These are phyloP conservation scores for Corvus cornix DNA, from an alignment of 2,113 vertebrate species.

Conservation along the genomic window DNA sequence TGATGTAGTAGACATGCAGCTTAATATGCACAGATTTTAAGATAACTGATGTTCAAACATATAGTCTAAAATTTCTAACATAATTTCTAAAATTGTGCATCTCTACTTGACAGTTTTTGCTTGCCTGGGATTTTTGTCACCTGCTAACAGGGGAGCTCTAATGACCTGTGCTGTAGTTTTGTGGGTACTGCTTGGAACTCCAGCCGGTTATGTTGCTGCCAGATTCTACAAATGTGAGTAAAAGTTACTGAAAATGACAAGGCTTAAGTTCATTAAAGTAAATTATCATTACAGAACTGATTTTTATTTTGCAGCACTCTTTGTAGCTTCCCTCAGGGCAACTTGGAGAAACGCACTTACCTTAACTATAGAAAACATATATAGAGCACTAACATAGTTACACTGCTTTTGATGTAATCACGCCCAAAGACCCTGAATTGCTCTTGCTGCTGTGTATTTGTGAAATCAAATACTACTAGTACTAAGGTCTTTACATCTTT, in stretches of 20 bases:
- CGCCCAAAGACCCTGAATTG: not conserved
- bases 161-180: conserved; percentile 98
- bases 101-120: conserved; percentile 80
- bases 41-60: not conserved
- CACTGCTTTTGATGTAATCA: not conserved
- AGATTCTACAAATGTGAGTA: conserved; percentile 95
- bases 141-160: conserved; percentile 92
- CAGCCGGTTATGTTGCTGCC: conserved; percentile 91
- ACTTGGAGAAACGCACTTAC: not conserved
- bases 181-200: conserved; percentile 91
- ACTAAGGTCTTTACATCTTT: not conserved
- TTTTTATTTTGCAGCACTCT: not conserved
- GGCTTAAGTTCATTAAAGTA: conserved; percentile 76
- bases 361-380: not conserved
- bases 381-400: not conserved
- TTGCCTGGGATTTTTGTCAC: conserved; percentile 94
- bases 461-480: not conserved
- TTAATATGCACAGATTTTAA: not conserved
- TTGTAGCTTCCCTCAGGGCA: not conserved
- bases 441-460: not conserved
- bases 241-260: conserved; percentile 35
- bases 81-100: not conserved
- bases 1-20: not conserved
- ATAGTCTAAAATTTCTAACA: not conserved
- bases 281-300: conserved; percentile 75